phyloP scores from a whole-genome alignment of 1,140 invertebrate genomes.

The Riptortus pedestris region DNA sequence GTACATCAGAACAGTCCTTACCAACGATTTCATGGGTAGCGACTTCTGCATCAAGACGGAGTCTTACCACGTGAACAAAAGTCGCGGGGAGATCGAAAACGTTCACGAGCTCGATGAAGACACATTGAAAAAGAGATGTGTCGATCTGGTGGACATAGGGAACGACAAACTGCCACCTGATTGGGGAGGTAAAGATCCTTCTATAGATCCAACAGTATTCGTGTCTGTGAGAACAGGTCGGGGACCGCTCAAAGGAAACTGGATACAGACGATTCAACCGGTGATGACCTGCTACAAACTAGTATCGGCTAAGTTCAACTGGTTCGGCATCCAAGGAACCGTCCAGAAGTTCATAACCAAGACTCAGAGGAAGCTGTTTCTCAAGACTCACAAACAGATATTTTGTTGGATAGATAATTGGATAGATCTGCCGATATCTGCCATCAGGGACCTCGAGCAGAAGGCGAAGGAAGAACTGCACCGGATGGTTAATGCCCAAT shows the following conservation, averaged over 20 bases:
- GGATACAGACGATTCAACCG: slow-evolving; percentile 40
- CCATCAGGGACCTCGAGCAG: slow-evolving; percentile 14
- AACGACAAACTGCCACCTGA: neutral
- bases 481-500: too few relatives aligned
- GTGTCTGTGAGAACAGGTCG: slow-evolving; percentile 79
- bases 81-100: slow-evolving; percentile 90
- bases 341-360: slow-evolving; percentile 13
- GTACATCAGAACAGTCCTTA: slow-evolving; percentile 92
- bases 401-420: slow-evolving; percentile 20
- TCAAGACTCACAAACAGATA: slow-evolving; percentile 2
- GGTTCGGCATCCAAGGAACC: slow-evolving; percentile 16
- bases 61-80: slow-evolving; percentile 80
- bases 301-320: slow-evolving; percentile 15
- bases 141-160: slow-evolving; percentile 49
- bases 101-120: slow-evolving; percentile 79
- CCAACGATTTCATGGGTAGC: slow-evolving; percentile 90
- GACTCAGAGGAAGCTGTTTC: slow-evolving; percentile 9
- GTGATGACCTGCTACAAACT: slow-evolving; percentile 27
- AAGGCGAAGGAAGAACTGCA: neutral
- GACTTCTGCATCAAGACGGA: slow-evolving; percentile 95
- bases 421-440: neutral
- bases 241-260: slow-evolving; percentile 76
- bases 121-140: slow-evolving; percentile 72
- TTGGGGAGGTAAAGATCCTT: slow-evolving; percentile 53
- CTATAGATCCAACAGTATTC: slow-evolving; percentile 89